Base-by-base conservation (phyloP, 2,797 vertebrate genomes). In the Clarias pachynema region DNA sequence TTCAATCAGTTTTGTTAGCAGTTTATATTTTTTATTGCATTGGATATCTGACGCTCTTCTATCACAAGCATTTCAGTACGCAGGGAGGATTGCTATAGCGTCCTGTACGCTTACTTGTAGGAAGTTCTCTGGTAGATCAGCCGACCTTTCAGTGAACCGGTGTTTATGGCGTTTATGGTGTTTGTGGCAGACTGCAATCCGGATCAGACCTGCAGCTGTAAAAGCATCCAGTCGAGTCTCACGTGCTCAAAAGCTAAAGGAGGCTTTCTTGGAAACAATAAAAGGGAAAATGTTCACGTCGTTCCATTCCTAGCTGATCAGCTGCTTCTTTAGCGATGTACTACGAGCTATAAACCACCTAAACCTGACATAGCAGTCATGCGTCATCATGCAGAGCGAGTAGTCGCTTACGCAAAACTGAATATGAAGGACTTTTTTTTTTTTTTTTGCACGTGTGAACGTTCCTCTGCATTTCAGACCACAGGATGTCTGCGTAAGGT, bases 161-260 rank as follows among this genome's bases (percentile, higher is more conserved):
- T 2, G 40, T 53, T 81, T 49, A 49, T 49, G 44, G 44, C 9
- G 44, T 49, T 49, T 49, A 49, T 49, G 10, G n/a, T 24, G n/a
- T 83, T 83, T 83, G 63, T 73, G 57, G 44, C 56, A 31, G 24
- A 26, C 37, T 22, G 44, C 12, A 49, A 49, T 62, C 31, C 60
- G 65, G 82, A 83, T 63, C 74, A 65, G n/a, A 63, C 20, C 29
- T 72, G 20, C 29, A 74, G 70, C 16, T 14, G 29, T 77, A 66
- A 75, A 83, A 60, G 53, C 5, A 2, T 26, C 24, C n/a, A 53
- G 24, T 16, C 15, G 56, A 60, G 29, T n/a, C 68, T 57, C 9
- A 37, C 80, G 37, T 24, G 68, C 20, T 70, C 68, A 24, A 5
- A 34, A 34, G 26, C 26, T 12, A 65, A 26, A 65, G 62, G n/a